A percentile compares a stretch with the other conserved stretches of the same genome.
Conservation (phyloP, 2,888 invertebrate genomes). For the Tridacna gigas region DNA sequence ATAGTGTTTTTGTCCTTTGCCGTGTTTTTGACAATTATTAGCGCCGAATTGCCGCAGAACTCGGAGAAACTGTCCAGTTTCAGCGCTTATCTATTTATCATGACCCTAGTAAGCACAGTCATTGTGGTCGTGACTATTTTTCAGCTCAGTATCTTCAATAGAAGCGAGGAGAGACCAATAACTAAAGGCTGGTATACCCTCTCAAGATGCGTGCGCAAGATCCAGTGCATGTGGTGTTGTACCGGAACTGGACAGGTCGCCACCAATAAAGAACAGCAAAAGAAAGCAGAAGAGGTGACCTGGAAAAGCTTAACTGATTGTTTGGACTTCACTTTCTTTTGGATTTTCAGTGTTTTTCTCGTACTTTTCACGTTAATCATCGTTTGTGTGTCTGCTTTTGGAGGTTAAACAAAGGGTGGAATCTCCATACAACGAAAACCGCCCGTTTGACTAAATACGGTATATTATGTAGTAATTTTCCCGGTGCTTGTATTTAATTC, state of each 20-base stretch:
- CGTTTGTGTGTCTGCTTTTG: conserved; percentile 16
- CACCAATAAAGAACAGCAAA: conserved; percentile 24
- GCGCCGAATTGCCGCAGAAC: conserved; percentile 61
- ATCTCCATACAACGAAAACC: too few relatives aligned
- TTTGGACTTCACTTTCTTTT: conserved; percentile 59
- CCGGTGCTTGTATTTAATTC: too few relatives aligned
- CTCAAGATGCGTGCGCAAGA: conserved; percentile 7
- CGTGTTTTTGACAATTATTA: conserved; percentile 68
- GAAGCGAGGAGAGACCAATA: conserved; percentile 43
- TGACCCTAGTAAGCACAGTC: conserved; percentile 54
- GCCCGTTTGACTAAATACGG: too few relatives aligned
- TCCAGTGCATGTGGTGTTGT: conserved; percentile 42
- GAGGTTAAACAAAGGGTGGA: neutral
- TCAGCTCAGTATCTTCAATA: conserved; percentile 54
- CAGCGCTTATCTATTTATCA: conserved; percentile 60
- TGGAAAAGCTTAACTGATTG: conserved; percentile 48
- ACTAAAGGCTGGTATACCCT: conserved; percentile 37
- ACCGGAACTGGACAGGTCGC: conserved; percentile 44
- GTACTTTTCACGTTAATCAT: conserved; percentile 6
- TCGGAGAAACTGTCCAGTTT: conserved; percentile 59
- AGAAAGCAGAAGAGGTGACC: conserved; percentile 42
- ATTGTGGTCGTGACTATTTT: conserved; percentile 57
- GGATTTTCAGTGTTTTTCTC: conserved; percentile 39
- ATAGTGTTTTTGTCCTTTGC: conserved; percentile 67
- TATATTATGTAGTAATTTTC: too few relatives aligned